Conservation (phyloP, 2,797 vertebrate genomes). For the Falco naumanni region DNA sequence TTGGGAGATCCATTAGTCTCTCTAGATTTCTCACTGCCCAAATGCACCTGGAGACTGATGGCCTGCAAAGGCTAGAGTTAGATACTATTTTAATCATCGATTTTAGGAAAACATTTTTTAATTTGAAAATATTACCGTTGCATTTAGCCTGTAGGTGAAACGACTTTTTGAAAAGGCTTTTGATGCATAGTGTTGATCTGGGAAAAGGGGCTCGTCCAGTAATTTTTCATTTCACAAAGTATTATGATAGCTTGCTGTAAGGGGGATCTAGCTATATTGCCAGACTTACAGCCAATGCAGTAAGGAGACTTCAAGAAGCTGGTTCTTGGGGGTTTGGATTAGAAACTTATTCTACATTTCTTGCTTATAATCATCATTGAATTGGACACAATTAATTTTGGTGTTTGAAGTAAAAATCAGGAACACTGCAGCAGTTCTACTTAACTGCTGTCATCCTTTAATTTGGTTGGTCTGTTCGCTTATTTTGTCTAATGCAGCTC, state of each 20-base stretch:
- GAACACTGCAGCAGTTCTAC: neutral
- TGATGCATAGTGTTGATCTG: neutral
- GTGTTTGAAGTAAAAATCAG: neutral
- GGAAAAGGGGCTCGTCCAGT: neutral
- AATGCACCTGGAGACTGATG: neutral
- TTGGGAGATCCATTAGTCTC: neutral
- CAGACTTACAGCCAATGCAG: neutral
- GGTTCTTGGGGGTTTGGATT: neutral
- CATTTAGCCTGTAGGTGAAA: neutral
- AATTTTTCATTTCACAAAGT: neutral
- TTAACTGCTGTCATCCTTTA: neutral
- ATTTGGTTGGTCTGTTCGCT: neutral
- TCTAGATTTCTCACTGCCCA: neutral
- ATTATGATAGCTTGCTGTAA: neutral
- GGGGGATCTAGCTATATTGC: neutral
- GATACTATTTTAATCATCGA: neutral
- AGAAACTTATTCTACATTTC: neutral
- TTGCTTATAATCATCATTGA: neutral
- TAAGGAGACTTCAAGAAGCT: neutral
- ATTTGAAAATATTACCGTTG: neutral
- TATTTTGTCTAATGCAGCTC: neutral
- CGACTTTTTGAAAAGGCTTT: neutral
- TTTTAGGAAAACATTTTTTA: neutral
- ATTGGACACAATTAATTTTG: neutral
- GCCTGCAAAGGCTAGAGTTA: neutral